These are phyloP conservation scores for Microplitis deprimator DNA, from an alignment of 2,888 invertebrate species.

Conservation along the genomic window DNA sequence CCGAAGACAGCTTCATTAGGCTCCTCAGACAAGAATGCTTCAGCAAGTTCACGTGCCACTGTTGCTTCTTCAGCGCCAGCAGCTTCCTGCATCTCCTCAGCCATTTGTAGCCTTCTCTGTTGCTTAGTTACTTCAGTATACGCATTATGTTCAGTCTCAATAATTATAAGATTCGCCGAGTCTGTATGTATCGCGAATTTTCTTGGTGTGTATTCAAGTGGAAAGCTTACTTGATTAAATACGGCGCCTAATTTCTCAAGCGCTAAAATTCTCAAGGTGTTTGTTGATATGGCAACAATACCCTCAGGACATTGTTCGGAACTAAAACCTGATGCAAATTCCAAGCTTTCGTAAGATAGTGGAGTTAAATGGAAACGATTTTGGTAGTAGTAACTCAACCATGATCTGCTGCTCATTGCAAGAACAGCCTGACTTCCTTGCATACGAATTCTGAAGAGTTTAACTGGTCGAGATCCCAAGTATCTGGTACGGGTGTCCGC, in stretches of 20 bases:
- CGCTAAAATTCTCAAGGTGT: constrained; percentile 96
- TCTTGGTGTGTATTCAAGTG: constrained; percentile 95
- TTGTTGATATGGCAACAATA: constrained; percentile 98
- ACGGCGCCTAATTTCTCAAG: constrained; percentile 98
- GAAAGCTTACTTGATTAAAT: constrained; percentile 95
- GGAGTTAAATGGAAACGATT: constrained; percentile 96
- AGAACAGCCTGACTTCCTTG: constrained; percentile 97
- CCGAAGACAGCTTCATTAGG: constrained; percentile 95
- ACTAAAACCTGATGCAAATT: constrained; percentile 97
- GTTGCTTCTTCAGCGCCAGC: constrained; percentile 97
- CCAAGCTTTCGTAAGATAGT: constrained; percentile 94
- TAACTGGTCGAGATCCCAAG: constrained; percentile 95
- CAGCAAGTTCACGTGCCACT: constrained; percentile 97
- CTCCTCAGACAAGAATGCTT: constrained; percentile 95
- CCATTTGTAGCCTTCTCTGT: constrained; percentile 95
- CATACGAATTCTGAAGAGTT: constrained; percentile 95
- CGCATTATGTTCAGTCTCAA: constrained; percentile 98
- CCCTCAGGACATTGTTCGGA: constrained; percentile 99
- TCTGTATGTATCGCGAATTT: constrained; percentile 95
- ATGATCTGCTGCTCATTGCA: constrained; percentile 97
- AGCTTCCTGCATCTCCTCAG: constrained; percentile 97
- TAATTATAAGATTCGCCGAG: constrained; percentile 88
- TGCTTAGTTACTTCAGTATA: constrained; percentile 98
- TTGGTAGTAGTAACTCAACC: constrained; percentile 99
- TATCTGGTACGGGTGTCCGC: constrained; percentile 98